Base-by-base conservation (phyloP, 2,797 vertebrate species). In the Halcyon smyrnensis region DNA sequence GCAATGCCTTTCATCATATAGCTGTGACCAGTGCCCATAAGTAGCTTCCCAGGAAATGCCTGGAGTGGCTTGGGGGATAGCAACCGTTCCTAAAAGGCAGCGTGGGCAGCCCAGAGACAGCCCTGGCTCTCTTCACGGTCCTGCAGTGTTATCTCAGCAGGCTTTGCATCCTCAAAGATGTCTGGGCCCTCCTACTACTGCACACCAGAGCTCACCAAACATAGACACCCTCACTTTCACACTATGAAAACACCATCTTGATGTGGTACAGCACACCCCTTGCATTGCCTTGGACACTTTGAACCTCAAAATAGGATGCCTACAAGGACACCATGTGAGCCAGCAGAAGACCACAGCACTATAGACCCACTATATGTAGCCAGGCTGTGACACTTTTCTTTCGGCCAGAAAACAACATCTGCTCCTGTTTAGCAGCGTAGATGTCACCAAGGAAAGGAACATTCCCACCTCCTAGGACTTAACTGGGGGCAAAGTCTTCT, bases 301-400 rank as follows among this genome's bases (percentile, higher is more conserved):
- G 50, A 78, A 54, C 56, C 11, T 65, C 45, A 18, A 15, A 78
- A 34, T 12, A 13, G 56, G 39, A 48, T 36, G 27, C 45, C 74
- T 67, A 21, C 62, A 79, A 59, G 37, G 43, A 27, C 69, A 53
- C 39, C 27, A 53, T 7, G 10, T 11, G 57, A 34, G 20, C 19
- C 19, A 28, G 43, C 48, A 74, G 43, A 64, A 89, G 63, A 46
- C 8, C 36, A 46, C 28, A 36, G 54, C 64, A 74, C 34, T 15
- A 2, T 0, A 45, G 18, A 54, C 8, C 9, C 50, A 17, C 50
- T 68, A 8, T 13, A 7, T 25, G 10, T 20, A 56, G 20, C n/a
- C n/a, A 53, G 60, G 15, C 62, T 41, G n/a, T 69, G 41, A 32
- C 37, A 9, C n/a, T 75, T 84, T 34, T 41, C 64, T 84, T 63